phyloP scores from a whole-genome alignment of 92 coral and sea anemone species.

The Heliopora coerulea region DNA sequence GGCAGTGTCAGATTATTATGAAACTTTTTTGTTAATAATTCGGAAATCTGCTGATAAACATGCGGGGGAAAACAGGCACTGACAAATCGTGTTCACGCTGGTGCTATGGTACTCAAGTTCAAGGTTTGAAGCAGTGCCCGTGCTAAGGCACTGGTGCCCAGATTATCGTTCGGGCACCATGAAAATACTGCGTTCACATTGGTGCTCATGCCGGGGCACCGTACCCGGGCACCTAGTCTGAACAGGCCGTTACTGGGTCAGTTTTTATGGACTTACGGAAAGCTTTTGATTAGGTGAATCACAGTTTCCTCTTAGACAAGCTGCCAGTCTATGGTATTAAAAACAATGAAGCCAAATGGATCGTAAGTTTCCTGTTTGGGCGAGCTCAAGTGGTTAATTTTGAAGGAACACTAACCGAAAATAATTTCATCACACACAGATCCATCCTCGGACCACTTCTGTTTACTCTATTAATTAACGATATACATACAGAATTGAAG shows the following conservation, averaged over 20 bases:
- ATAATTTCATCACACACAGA: slow-evolving; percentile 42
- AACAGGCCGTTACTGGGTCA: background rate
- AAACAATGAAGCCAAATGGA: background rate
- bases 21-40: too few relatives aligned
- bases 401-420: slow-evolving; percentile 28
- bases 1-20: too few relatives aligned
- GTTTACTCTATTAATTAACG: slow-evolving; percentile 51
- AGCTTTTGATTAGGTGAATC: slow-evolving; percentile 4
- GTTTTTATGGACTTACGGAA: slow-evolving; percentile 1
- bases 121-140: too few relatives aligned
- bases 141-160: too few relatives aligned
- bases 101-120: too few relatives aligned
- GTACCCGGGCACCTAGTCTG: too few relatives aligned
- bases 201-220: too few relatives aligned
- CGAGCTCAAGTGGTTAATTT: slow-evolving; percentile 46
- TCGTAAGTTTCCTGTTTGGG: slow-evolving; percentile 1
- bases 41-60: too few relatives aligned
- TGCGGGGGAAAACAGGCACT: too few relatives aligned
- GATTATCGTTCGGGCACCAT: too few relatives aligned
- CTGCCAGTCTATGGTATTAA: slow-evolving; percentile 4
- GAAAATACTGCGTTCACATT: too few relatives aligned
- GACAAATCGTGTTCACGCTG: too few relatives aligned
- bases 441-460: slow-evolving; percentile 57
- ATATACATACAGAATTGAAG: slow-evolving; percentile 48
- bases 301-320: slow-evolving; percentile 1